Base-by-base conservation (phyloP, 1,140 invertebrate genomes). In the Drosophila aff. region DNA sequence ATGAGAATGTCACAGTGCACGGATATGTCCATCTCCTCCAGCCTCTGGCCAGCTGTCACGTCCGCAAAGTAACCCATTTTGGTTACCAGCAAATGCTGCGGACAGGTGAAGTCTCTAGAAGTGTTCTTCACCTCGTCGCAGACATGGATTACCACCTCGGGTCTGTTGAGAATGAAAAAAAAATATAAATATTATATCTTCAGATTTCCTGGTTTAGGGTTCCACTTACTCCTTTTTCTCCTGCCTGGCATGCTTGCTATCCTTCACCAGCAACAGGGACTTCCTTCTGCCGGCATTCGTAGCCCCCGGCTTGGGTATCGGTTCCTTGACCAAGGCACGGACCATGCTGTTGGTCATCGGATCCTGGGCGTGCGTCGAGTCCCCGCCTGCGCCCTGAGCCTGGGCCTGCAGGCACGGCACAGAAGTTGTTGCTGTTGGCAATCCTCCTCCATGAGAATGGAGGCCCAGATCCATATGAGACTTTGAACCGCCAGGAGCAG, bases 51-150 rank as follows among this genome's bases (percentile, higher is more conserved):
- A 9, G 96, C 95, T 0, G 97, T 97, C 0, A 98, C 96, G 91
- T 98, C 96, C 26, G 97, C 96, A 93, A 99, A 99, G 93, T 99
- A 99, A 43, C 97, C 97, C 97, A 99, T 99, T 93, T 98, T 97
- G 60, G 96, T 95, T 0, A 98, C 95, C 6, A 99, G 93, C 52
- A 98, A 90, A 79, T 96, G 96, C 87, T 98, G 96, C 2, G 97
- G 96, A 91, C 98, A 99, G 60, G 95, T 94, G 90, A 99, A 99
- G 90, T 98, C 97, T 90, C 97, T 96, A 69, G 97, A 97, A 50
- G 97, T 93, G 62, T 96, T 96, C 92, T 97, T 97, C 0, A 96
- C 95, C 93, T 98, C 97, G 81, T 98, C 97, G 71, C 96, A 97
- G 9, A 98, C 96, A 81, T 98, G 96, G 79, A 98, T 98, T 92